Conservation (phyloP, 1,140 invertebrate species). For the Drosophila repletoides region DNA sequence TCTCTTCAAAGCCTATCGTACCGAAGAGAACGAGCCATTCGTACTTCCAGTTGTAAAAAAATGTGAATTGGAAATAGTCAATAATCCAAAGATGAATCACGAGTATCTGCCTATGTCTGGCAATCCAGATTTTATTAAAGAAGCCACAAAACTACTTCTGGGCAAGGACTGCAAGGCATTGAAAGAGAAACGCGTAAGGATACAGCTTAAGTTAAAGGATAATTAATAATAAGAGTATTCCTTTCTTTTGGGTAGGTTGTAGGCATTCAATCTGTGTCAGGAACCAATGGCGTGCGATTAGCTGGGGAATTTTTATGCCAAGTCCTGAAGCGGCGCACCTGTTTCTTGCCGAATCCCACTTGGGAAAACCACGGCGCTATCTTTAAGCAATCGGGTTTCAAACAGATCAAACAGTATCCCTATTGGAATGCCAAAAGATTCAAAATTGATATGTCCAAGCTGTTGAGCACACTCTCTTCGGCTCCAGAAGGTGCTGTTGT, state of each 20-base stretch:
- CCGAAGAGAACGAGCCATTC: slow-evolving; percentile 97
- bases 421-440: slow-evolving; percentile 97
- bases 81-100: slow-evolving; percentile 88
- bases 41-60: slow-evolving; percentile 91
- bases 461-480: slow-evolving; percentile 85
- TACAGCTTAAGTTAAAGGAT: not conserved
- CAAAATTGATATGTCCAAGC: slow-evolving; percentile 91
- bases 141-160: slow-evolving; percentile 92
- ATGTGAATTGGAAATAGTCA: slow-evolving; percentile 12
- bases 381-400: slow-evolving; percentile 93
- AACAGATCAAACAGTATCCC: slow-evolving; percentile 92
- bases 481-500: slow-evolving; percentile 96
- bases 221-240: not conserved
- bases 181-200: slow-evolving; percentile 86
- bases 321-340: slow-evolving; percentile 88
- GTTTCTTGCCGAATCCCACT: slow-evolving; percentile 95
- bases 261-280: slow-evolving; percentile 92
- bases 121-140: slow-evolving; percentile 88
- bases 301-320: slow-evolving; percentile 93
- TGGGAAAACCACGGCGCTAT: slow-evolving; percentile 98
- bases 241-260: slow-evolving; percentile 35
- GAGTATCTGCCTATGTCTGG: slow-evolving; percentile 97
- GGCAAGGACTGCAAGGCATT: slow-evolving; percentile 90
- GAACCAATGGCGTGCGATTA: slow-evolving; percentile 95
- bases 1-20: slow-evolving; percentile 90